Percentiles rank a stretch among this genome's conserved stretches.
Evolutionary conservation across 2,113 vertebrate species (phyloP).

Genomic region (Eclectus roratus): DNA sequence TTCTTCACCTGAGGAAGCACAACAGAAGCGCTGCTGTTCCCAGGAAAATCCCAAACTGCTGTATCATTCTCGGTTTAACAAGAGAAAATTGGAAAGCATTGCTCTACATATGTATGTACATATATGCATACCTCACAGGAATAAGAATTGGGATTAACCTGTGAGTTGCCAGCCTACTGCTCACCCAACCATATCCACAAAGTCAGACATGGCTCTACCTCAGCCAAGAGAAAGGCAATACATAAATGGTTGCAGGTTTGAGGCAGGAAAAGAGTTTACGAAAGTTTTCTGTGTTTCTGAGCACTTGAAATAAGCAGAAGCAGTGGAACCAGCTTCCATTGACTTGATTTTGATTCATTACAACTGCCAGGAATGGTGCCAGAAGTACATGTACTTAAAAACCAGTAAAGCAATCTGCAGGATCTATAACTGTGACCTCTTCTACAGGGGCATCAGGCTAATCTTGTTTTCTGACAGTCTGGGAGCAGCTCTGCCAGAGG

Average conservation of each 20-base stretch:
- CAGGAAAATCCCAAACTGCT: not conserved
- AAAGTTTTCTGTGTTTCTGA: not conserved
- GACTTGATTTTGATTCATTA: not conserved
- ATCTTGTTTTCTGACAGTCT: not conserved
- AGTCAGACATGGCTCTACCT: fast-evolving
- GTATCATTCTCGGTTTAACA: not conserved
- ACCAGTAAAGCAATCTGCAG: not conserved
- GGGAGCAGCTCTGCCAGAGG: not conserved
- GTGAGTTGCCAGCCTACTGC: fast-evolving
- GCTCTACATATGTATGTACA: fast-evolving
- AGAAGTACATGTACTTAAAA: not conserved
- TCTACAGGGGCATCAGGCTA: fast-evolving
- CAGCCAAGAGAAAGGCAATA: not conserved
- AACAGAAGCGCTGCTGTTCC: not conserved
- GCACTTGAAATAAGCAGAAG: not conserved
- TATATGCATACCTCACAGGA: not conserved
- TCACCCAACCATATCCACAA: not conserved
- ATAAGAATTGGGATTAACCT: not conserved
- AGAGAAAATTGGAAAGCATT: not conserved
- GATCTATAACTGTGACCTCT: not conserved
- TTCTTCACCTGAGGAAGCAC: constrained; percentile 77
- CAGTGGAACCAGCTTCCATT: not conserved
- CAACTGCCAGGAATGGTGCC: fast-evolving
- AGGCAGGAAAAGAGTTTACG: not conserved
- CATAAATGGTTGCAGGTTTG: fast-evolving